These are phyloP conservation scores for Aquatica leii DNA, from an alignment of 2,888 invertebrate species.

Conservation along the genomic window DNA sequence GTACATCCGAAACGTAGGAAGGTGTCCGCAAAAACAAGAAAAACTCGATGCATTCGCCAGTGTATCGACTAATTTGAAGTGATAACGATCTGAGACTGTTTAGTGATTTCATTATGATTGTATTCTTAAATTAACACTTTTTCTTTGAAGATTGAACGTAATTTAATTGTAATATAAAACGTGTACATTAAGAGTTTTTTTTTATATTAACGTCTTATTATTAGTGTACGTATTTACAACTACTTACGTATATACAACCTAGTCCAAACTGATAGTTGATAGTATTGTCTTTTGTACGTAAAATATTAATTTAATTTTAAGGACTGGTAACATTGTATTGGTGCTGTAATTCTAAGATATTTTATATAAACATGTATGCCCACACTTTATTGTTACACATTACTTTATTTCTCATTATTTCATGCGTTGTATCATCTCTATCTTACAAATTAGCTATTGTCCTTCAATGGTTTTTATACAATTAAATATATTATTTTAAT, in stretches of 20 bases:
- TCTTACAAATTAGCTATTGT: too few relatives aligned
- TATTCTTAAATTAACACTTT: slow-evolving; percentile 7
- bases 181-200: slow-evolving; percentile 19
- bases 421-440: too few relatives aligned
- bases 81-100: slow-evolving; percentile 4
- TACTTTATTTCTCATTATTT: too few relatives aligned
- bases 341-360: slow-evolving; percentile 28
- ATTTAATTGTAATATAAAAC: slow-evolving; percentile 22
- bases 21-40: slow-evolving; percentile 64
- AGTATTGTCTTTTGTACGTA: slow-evolving; percentile 28
- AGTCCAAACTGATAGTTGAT: slow-evolving; percentile 30
- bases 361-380: background rate
- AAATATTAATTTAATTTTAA: slow-evolving; percentile 27
- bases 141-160: background rate
- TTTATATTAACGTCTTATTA: slow-evolving; percentile 6
- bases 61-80: slow-evolving; percentile 15
- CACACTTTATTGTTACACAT: background rate
- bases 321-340: slow-evolving; percentile 28
- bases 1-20: slow-evolving; percentile 67
- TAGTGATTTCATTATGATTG: background rate
- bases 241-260: slow-evolving; percentile 28
- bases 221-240: slow-evolving; percentile 16
- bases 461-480: too few relatives aligned
- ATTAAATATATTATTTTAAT: too few relatives aligned
- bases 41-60: slow-evolving; percentile 42